Conservation (phyloP, 2,888 invertebrate genomes). For the Aelia acuminata region DNA sequence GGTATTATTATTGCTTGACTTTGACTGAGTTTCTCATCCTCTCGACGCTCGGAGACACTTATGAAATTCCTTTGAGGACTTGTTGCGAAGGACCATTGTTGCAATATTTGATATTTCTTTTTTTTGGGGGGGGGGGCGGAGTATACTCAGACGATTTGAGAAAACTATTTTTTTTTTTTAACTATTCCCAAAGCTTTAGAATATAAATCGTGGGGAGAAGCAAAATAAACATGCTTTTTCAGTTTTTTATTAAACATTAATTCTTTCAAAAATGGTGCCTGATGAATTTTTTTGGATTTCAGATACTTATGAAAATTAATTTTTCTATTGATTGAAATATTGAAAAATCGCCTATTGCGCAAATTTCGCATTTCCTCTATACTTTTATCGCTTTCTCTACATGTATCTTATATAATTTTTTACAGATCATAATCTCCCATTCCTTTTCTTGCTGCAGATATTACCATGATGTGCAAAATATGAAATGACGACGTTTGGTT, state of each 20-base stretch:
- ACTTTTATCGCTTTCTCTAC: neutral
- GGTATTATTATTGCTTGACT: neutral
- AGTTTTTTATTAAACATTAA: too few relatives aligned
- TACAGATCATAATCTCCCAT: neutral
- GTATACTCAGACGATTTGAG: too few relatives aligned
- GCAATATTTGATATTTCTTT: neutral
- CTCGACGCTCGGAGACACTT: neutral
- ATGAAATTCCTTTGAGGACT: constrained; percentile 29
- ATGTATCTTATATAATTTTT: neutral
- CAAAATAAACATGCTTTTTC: too few relatives aligned
- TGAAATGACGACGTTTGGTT: neutral
- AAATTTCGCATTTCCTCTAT: too few relatives aligned
- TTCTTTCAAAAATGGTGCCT: too few relatives aligned
- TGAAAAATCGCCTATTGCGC: neutral
- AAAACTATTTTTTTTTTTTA: too few relatives aligned
- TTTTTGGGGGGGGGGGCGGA: too few relatives aligned
- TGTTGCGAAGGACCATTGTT: neutral
- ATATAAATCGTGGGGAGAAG: too few relatives aligned
- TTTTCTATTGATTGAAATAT: neutral
- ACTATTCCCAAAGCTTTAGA: too few relatives aligned
- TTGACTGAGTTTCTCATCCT: neutral
- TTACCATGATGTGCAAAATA: neutral
- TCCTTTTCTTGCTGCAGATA: neutral
- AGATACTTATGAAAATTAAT: too few relatives aligned
- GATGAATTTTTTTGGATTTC: too few relatives aligned